Evolutionary conservation across 2,113 vertebrate genomes (phyloP), one percentile per base, ranked within the genome.

Genomic region (Triplophysa tibetana): DNA sequence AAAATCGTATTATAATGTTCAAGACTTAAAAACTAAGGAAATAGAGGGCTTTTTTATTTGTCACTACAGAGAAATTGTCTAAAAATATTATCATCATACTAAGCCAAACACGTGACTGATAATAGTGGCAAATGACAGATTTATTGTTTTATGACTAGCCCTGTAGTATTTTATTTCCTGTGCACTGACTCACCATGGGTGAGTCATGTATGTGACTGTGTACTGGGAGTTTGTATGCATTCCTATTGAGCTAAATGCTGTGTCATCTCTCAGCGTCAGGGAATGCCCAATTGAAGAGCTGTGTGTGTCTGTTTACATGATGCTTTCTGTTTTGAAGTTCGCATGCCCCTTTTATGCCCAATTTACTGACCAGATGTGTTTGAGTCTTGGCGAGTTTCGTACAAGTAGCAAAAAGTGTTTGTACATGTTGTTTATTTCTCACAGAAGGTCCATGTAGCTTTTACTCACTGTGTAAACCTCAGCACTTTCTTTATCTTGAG

Each of bases 241-340:
- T 45, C 43, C 43, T 10, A 54, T 6, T 17, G 7, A n/a, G 54
- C 19, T 58, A 58, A 58, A 58, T 58, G 54, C 54, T 58, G 19
- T 21, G 19, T 58, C 54, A 58, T 21, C n/a, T 58, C 19, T 58
- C 19, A 19, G 19, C 19, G 19, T 21, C 54, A 58, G 54, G 21
- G 19, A 21, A 58, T 21, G 19, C 54, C n/a, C 14, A 58, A 1
- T 21, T 58, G 8, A 56, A 2, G 19, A 3, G 17, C 17, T 70
- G 26, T 70, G 69, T 76, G 56, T 70, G 58, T 62, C 43, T 43
- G 19, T 62, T 38, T 38, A n/a, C 50, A 41, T 67, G 52, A 62
- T 93, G 89, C 73, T 88, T 87, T 85, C 88, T 85, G 89, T 93
- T 94, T 94, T 92, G 92, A 95, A 93, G 90, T 92, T 92, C 93